These are phyloP conservation scores for Tigriopus japonicus DNA, from an alignment of 1,140 invertebrate genomes.

Conservation along the genomic window DNA sequence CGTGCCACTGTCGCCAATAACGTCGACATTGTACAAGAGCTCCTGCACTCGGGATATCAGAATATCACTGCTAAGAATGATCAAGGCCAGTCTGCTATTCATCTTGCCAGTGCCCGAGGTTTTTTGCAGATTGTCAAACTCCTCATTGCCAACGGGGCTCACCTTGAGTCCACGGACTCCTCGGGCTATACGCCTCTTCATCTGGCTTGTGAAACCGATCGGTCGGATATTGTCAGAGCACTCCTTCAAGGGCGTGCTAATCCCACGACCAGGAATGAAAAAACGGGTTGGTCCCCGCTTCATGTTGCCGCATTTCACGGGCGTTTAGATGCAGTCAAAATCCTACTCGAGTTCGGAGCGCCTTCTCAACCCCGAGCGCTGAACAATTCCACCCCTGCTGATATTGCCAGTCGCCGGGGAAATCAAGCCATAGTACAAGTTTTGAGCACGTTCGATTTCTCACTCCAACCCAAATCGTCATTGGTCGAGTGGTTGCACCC, in stretches of 20 bases:
- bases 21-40: neutral
- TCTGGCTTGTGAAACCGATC: neutral
- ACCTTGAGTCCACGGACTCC: neutral
- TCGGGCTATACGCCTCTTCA: constrained; percentile 1
- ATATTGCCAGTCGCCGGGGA: neutral
- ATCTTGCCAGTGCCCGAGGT: neutral
- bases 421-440: neutral
- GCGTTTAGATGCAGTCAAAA: neutral
- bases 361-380: neutral
- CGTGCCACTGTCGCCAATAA: constrained; percentile 1
- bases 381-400: neutral
- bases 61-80: neutral
- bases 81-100: neutral
- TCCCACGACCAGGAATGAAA: neutral
- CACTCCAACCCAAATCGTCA: neutral
- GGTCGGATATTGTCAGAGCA: neutral
- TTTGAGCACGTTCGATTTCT: neutral
- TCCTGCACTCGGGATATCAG: neutral
- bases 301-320: neutral
- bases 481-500: neutral
- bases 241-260: neutral
- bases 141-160: neutral
- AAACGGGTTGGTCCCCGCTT: neutral
- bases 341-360: neutral
- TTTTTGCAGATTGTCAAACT: neutral